phyloP scores from a whole-genome alignment of 2,113 vertebrate species.

The Mesembrinibis cayennensis region DNA sequence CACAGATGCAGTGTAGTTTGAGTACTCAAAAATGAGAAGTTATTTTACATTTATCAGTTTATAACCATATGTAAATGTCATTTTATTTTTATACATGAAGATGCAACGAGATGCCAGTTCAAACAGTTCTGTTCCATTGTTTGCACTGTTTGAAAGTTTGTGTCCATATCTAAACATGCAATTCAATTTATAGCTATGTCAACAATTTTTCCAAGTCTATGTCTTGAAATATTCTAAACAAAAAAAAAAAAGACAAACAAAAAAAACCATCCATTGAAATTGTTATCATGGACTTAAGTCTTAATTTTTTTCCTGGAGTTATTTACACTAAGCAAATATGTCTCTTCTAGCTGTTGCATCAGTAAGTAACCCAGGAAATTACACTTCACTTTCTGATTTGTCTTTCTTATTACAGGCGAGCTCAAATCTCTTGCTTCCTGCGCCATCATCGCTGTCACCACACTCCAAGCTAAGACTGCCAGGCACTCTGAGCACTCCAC shows the following conservation, averaged over 20 bases:
- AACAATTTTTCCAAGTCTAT: not conserved
- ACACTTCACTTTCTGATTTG: slow-evolving; percentile 69
- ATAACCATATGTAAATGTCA: not conserved
- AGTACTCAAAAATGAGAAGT: not conserved
- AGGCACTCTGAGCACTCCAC: slow-evolving; percentile 59
- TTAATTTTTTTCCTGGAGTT: not conserved
- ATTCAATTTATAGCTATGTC: not conserved
- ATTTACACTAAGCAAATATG: slow-evolving; percentile 52
- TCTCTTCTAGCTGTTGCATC: slow-evolving; percentile 60
- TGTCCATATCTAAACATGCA: not conserved
- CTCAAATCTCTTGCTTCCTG: slow-evolving; percentile 79
- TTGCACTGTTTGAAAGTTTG: not conserved
- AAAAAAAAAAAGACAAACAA: not conserved
- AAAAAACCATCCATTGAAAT: not conserved
- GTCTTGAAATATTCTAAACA: not conserved
- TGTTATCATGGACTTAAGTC: not conserved
- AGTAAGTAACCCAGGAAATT: slow-evolving; percentile 73
- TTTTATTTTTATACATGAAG: not conserved
- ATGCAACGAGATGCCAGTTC: not conserved
- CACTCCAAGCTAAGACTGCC: slow-evolving; percentile 80
- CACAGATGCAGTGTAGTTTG: not conserved
- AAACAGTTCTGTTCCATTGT: not conserved
- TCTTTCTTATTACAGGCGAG: slow-evolving; percentile 80
- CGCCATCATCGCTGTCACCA: slow-evolving; percentile 79
- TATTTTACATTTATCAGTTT: not conserved